Percentiles rank a stretch among this genome's conserved stretches.
phyloP scores from a whole-genome alignment of 2,113 vertebrate genomes.

The Anolis carolinensis region DNA sequence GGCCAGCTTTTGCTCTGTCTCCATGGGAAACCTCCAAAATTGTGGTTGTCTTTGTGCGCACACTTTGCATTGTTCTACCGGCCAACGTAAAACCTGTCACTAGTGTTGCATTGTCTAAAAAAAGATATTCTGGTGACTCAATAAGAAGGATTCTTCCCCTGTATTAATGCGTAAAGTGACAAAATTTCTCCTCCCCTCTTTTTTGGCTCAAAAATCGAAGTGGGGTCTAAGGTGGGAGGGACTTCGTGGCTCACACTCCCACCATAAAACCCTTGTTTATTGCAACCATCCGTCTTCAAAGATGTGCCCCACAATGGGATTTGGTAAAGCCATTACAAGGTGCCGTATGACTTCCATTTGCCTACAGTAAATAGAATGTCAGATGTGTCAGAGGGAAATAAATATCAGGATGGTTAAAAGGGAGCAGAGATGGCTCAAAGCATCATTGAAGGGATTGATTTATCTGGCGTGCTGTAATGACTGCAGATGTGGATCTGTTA shows the following conservation, averaged over 20 bases:
- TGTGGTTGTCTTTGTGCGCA: background rate
- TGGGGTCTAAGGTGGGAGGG: constrained; percentile 48
- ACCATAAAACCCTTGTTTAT: constrained; percentile 82
- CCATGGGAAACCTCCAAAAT: constrained; percentile 8
- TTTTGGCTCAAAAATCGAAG: constrained; percentile 76
- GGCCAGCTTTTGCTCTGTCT: background rate
- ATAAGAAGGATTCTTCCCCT: constrained; percentile 70
- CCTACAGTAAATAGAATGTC: constrained; percentile 92
- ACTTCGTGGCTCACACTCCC: constrained; percentile 76
- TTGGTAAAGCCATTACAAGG: constrained; percentile 86
- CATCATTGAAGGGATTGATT: constrained; percentile 86
- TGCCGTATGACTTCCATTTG: constrained; percentile 85
- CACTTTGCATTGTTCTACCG: too few species aligned
- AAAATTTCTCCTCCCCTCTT: constrained; percentile 59
- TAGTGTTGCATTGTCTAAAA: background rate
- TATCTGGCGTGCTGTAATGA: constrained; percentile 85
- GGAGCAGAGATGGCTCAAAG: constrained; percentile 82
- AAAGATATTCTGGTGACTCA: constrained; percentile 62
- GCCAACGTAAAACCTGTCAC: background rate
- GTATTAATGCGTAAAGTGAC: constrained; percentile 68
- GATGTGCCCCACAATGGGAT: constrained; percentile 81
- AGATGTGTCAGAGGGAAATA: constrained; percentile 86
- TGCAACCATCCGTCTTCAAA: constrained; percentile 81
- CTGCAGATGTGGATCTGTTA: constrained; percentile 88
- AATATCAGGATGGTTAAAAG: constrained; percentile 85